Percentiles rank a stretch among this genome's conserved stretches.
Conservation (phyloP, 2,797 vertebrate genomes). For the Gallirallus australis region DNA sequence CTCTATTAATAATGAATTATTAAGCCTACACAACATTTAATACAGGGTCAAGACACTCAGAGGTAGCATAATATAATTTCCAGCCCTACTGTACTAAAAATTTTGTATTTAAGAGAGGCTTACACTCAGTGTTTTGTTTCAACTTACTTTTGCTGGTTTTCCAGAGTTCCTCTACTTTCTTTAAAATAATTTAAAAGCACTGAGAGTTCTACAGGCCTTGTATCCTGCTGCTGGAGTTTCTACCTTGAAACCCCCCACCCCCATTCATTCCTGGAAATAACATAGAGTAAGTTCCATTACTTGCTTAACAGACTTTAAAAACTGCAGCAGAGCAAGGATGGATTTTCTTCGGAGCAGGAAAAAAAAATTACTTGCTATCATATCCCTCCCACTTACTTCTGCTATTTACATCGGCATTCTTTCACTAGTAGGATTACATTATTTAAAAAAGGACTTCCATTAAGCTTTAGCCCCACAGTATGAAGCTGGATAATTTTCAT, state of each 20-base stretch:
- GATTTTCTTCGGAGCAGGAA: neutral
- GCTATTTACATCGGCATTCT: neutral
- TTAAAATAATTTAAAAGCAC: neutral
- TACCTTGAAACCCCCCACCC: neutral
- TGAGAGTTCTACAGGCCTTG: neutral
- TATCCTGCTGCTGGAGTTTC: neutral
- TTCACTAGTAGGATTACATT: neutral
- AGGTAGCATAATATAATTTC: neutral
- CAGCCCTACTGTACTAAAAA: neutral
- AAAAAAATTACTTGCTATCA: neutral
- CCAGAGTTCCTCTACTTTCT: neutral
- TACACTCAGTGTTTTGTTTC: neutral
- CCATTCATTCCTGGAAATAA: neutral
- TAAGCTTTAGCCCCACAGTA: neutral
- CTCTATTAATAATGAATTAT: neutral
- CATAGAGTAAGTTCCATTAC: rapidly evolving
- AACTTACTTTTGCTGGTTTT: neutral
- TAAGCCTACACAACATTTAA: neutral
- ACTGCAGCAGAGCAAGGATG: neutral
- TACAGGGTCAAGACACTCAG: neutral
- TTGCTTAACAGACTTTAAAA: neutral
- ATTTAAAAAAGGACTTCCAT: neutral
- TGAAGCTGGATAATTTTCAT: neutral
- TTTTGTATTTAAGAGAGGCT: neutral
- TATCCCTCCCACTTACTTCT: neutral